A percentile compares a stretch with the other conserved stretches of the same genome.
These are phyloP conservation scores for Apamea sordens DNA, from an alignment of 2,888 invertebrate genomes.

Conservation along the genomic window DNA sequence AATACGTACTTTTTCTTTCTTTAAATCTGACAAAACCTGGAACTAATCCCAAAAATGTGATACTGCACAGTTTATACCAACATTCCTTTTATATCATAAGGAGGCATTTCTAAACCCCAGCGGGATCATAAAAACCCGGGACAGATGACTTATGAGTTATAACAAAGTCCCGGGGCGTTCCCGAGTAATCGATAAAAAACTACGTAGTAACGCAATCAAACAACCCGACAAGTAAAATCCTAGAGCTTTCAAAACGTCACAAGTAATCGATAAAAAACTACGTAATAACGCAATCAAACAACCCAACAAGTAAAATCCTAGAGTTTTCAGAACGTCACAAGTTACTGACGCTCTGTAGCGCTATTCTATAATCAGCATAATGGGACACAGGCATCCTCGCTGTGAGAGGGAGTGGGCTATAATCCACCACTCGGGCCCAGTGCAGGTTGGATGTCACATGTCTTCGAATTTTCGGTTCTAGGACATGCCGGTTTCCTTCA, in stretches of 20 bases:
- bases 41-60: conserved; percentile 5
- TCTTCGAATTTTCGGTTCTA: not conserved
- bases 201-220: conserved; percentile 31
- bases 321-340: conserved; percentile 11
- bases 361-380: not conserved
- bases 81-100: conserved; percentile 29
- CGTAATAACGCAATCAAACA: conserved; percentile 30
- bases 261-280: conserved; percentile 52
- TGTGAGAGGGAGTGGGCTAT: too few species aligned
- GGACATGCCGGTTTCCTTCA: not conserved
- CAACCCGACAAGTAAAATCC: conserved; percentile 3
- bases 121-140: conserved; percentile 39
- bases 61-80: not conserved
- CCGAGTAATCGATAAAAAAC: conserved; percentile 51
- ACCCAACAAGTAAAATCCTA: conserved; percentile 5
- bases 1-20: not conserved
- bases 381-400: too few species aligned
- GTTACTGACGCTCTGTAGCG: not conserved
- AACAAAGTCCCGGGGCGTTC: conserved; percentile 39
- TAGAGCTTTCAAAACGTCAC: conserved; percentile 9
- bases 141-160: conserved; percentile 47
- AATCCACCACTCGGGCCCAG: too few species aligned
- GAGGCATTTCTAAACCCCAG: conserved; percentile 37
- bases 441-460: too few species aligned
- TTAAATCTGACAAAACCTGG: not conserved